phyloP scores from a whole-genome alignment of 2,797 vertebrate species.

The Melanotaenia pygmaea region DNA sequence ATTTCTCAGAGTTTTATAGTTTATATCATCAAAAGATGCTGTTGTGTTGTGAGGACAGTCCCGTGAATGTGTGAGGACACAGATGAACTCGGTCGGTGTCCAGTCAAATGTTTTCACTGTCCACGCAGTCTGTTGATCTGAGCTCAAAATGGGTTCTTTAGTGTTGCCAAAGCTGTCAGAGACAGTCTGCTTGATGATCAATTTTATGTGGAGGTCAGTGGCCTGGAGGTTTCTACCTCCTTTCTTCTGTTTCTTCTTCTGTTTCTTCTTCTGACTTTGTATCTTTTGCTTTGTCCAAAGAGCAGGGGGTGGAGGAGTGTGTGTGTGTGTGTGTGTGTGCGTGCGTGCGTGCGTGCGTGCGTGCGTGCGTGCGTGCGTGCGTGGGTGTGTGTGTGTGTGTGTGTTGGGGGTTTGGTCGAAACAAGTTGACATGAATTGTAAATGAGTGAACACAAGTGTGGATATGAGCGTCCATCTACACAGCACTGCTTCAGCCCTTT shows the following conservation, averaged over 20 bases:
- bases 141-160: constrained; percentile 26
- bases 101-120: neutral
- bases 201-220: constrained; percentile 43
- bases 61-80: neutral
- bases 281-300: constrained; percentile 21
- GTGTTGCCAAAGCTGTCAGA: constrained; percentile 39
- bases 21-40: neutral
- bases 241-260: constrained; percentile 21
- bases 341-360: too few relatives aligned
- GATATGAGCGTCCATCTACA: constrained; percentile 62
- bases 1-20: neutral
- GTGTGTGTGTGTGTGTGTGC: constrained; percentile 38
- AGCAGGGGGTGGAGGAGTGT: neutral
- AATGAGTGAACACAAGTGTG: constrained; percentile 74
- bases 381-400: too few relatives aligned
- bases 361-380: too few relatives aligned
- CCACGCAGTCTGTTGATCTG: neutral
- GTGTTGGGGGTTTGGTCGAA: constrained; percentile 9
- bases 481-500: constrained; percentile 63
- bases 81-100: neutral
- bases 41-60: neutral
- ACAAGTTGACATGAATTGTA: constrained; percentile 74
- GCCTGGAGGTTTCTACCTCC: constrained; percentile 40
- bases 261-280: constrained; percentile 23
- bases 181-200: constrained; percentile 35